These are phyloP conservation scores for Rapana venosa DNA, from an alignment of 2,888 invertebrate genomes.

Conservation along the genomic window DNA sequence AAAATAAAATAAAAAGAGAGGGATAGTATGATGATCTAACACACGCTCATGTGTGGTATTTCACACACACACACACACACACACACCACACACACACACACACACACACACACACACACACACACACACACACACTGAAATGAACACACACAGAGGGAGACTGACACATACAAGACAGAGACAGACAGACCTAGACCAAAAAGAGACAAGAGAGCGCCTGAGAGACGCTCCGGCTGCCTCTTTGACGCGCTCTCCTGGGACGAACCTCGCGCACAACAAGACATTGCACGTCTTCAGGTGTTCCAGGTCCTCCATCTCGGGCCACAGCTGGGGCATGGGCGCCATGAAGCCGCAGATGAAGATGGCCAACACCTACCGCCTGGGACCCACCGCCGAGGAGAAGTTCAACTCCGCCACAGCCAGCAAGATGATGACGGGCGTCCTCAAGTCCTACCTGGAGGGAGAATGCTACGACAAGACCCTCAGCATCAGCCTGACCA, in stretches of 20 bases:
- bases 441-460: conserved; percentile 67
- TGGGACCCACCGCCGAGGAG: conserved; percentile 63
- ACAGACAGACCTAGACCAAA: no score
- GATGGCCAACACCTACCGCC: conserved; percentile 66
- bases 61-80: not conserved
- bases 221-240: no score
- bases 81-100: not conserved
- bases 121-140: not conserved
- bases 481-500: conserved; percentile 65
- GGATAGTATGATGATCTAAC: no score
- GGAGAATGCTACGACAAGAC: conserved; percentile 71
- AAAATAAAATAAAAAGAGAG: no score
- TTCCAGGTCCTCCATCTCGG: conserved; percentile 58
- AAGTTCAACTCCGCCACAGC: conserved; percentile 65
- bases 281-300: not conserved
- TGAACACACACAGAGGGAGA: not conserved
- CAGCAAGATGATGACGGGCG: conserved; percentile 60
- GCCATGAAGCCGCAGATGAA: conserved; percentile 45
- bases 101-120: conserved; percentile 1
- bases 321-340: conserved; percentile 61
- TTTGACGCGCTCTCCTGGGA: no score
- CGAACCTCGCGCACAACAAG: no score
- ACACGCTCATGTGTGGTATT: not conserved
- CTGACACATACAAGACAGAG: no score
- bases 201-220: no score